A percentile compares a stretch with the other conserved stretches of the same genome.
These are phyloP conservation scores for Drosophila anceps DNA, from an alignment of 2,888 invertebrate genomes.

Conservation along the genomic window DNA sequence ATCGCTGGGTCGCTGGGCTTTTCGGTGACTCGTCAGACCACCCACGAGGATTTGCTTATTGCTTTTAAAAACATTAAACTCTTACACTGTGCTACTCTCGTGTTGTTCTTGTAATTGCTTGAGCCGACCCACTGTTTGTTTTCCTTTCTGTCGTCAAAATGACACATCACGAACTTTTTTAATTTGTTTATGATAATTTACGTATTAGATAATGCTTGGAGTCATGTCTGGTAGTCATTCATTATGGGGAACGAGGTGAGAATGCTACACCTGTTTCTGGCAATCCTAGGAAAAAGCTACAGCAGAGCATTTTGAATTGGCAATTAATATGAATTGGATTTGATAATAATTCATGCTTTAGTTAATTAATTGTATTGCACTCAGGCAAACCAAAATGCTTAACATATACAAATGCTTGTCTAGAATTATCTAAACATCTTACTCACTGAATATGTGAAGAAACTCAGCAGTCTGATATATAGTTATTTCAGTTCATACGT, in stretches of 20 bases:
- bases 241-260: constrained; percentile 30
- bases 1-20: constrained; percentile 34
- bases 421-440: background rate
- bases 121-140: constrained; percentile 3
- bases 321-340: background rate
- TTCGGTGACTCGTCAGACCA: constrained; percentile 54
- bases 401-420: background rate
- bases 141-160: constrained; percentile 57
- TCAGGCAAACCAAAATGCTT: background rate
- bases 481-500: background rate
- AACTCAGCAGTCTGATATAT: no score
- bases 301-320: background rate
- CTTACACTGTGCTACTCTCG: constrained; percentile 20
- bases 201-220: constrained; percentile 59
- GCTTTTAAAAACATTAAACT: constrained; percentile 72
- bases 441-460: background rate
- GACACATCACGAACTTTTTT: constrained; percentile 81
- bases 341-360: background rate
- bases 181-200: constrained; percentile 84
- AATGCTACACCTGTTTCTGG: background rate
- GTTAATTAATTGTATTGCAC: background rate
- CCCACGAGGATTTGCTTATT: constrained; percentile 78
- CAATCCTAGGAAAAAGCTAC: background rate
- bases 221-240: constrained; percentile 66
- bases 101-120: constrained; percentile 15